Evolutionary conservation across 2,113 vertebrate species (phyloP), one percentile per base, ranked within the genome.

Genomic region (Plecturocebus donacophilus): DNA sequence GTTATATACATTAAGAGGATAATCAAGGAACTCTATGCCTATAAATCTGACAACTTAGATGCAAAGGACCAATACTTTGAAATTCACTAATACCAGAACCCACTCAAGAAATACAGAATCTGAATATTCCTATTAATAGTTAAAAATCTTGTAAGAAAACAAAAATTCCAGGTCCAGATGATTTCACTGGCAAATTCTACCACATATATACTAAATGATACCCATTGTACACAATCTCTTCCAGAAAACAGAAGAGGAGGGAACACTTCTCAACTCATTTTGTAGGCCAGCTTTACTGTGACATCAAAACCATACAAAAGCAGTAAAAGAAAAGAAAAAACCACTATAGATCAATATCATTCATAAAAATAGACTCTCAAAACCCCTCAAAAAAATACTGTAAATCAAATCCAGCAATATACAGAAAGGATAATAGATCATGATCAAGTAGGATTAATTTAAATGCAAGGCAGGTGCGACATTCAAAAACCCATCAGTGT

Each of bases 351-450:
- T 17, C 47, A 58, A 11, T 49, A 89, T 58, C 21, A 71, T 19
- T 45, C 54, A 54, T 52, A 27, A 91, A 91, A 87, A 91, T 0
- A 92, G 27, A 94, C 68, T 47, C n/a, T 56, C 21, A 70, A 77
- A 91, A 83, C 47, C 85, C 14, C 58, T 92, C 71, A 90, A 86
- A 2, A 68, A 73, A 64, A 80, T 71, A 47, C 21, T 81, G 32
- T 90, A 81, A 95, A 76, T 75, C 27, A 42, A 86, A 95, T 87
- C 32, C 54, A 95, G 56, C 86, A 86, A 86, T 32, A 68, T 17
- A 75, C 2, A 38, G 19, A 70, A 92, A 64, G 75, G 38, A 86
- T 86, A 80, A 75, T 17, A 73, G 6, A 90, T 71, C 42, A 66
- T 40, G 52, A 75, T 61, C 61, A 70, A 66, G 8, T 32, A 56